A percentile compares a stretch with the other conserved stretches of the same genome.
Conservation (phyloP, 2,113 vertebrate genomes). For the Hydrolagus affinis region DNA sequence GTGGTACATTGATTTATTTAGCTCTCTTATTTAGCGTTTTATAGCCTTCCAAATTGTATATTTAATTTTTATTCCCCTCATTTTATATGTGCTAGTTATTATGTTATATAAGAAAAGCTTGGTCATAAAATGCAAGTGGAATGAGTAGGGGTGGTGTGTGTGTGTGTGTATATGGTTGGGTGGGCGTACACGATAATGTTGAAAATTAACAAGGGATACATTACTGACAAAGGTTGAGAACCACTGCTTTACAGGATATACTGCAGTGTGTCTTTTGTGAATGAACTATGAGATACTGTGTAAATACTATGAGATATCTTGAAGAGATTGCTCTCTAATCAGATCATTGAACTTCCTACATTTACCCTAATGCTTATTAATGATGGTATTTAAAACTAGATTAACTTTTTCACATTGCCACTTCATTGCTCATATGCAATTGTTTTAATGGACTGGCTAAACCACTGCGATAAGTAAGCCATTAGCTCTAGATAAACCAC, state of each 20-base stretch:
- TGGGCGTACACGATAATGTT: no score
- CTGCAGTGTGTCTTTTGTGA: not conserved
- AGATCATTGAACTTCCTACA: not conserved
- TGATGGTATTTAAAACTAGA: not conserved
- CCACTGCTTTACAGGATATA: not conserved
- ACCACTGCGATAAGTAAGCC: not conserved
- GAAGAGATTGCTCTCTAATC: not conserved
- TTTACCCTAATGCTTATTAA: not conserved
- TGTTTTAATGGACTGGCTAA: not conserved
- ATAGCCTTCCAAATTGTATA: no score
- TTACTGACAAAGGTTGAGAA: no score
- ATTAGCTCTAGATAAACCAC: not conserved
- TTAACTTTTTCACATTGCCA: not conserved
- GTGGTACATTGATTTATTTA: no score
- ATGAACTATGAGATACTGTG: not conserved
- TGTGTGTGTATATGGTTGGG: no score
- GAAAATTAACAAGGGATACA: no score
- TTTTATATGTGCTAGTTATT: no score
- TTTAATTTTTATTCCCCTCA: no score
- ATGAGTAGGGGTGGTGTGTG: no score
- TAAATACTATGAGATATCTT: not conserved
- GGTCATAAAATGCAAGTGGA: no score
- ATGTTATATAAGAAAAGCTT: no score
- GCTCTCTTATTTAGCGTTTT: no score
- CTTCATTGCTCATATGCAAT: not conserved